Base-by-base conservation (phyloP, 2,797 vertebrate genomes). In the Balearica regulorum region DNA sequence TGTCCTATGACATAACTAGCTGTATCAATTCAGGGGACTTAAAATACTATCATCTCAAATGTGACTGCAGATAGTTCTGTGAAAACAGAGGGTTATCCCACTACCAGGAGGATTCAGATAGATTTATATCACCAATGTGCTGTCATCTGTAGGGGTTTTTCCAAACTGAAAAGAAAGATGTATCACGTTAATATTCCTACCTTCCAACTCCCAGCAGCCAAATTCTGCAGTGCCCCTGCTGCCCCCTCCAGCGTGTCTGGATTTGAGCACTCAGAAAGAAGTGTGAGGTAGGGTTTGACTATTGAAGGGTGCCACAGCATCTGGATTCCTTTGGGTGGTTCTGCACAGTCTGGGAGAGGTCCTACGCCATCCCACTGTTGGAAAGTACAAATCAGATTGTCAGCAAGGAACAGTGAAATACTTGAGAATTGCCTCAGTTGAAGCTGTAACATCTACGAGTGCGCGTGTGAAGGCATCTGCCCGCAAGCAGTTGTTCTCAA, bases 251-350 rank as follows among this genome's bases (percentile, higher is more conserved):
- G 98, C 1, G 99, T 99, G 98, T 99, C 99, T 16, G 99, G 99
- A 96, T 99, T 99, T 92, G 99, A 99, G 98, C 99, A 99, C 98
- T 99, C 99, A 87, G 99, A 99, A 97, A 99, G 98, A 98, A 99
- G 99, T 89, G 99, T 99, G 98, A 99, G 99, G 99, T 99, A 99
- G 98, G 99, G 99, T 98, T 99, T 99, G 96, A 99, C 99, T 96
- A 99, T 99, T 96, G 99, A 99, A 65, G 99, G 99, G 98, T 99
- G 99, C 99, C 99, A 99, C 97, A 99, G 98, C 99, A 99, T 99
- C 98, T 99, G 99, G 97, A 99, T 99, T 85, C 99, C 99, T 98
- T 99, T 99, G 64, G 99, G 99, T 80, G 99, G 99, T 95, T 99
- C 99, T 33, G 98, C 98, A 75, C 99, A 98, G 96, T 99, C 99